Evolutionary conservation across 2,113 vertebrate species (phyloP).

Genomic region (Eulemur macaco): DNA sequence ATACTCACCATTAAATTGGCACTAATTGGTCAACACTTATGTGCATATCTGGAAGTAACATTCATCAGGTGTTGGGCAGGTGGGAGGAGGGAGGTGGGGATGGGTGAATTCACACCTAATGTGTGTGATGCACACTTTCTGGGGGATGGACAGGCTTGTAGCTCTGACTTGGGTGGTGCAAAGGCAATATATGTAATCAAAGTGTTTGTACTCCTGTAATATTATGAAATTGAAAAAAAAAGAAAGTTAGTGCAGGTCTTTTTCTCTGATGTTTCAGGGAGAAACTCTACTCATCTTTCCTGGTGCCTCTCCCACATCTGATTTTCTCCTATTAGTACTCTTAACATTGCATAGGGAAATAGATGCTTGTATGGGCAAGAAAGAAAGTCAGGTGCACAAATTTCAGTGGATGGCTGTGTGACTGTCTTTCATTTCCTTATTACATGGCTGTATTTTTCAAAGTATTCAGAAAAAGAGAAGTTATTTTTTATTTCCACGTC

Average conservation of each 20-base stretch:
- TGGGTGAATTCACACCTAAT: no score
- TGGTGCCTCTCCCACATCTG: neutral
- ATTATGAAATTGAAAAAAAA: neutral
- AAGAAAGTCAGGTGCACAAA: neutral
- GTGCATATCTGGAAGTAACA: no score
- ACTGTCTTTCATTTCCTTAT: slow-evolving; percentile 33
- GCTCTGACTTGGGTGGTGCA: no score
- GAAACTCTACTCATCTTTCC: neutral
- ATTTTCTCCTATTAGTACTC: slow-evolving; percentile 16
- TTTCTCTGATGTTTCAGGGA: slow-evolving; percentile 13
- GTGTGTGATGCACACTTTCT: no score
- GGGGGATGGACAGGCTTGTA: no score
- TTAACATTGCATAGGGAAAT: slow-evolving; percentile 13
- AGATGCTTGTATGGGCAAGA: neutral
- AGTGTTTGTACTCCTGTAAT: no score
- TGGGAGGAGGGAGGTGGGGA: no score
- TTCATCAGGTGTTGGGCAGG: no score
- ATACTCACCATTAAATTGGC: no score
- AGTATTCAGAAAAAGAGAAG: neutral
- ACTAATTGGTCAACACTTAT: no score
- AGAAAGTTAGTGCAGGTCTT: slow-evolving; percentile 22
- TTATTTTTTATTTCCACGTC: slow-evolving; percentile 4
- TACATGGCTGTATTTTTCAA: neutral
- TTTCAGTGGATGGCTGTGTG: neutral
- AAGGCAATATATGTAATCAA: no score